A percentile compares a stretch with the other conserved stretches of the same genome.
Evolutionary conservation across 1,140 invertebrate genomes (phyloP).

Genomic region (Ericerus pela): DNA sequence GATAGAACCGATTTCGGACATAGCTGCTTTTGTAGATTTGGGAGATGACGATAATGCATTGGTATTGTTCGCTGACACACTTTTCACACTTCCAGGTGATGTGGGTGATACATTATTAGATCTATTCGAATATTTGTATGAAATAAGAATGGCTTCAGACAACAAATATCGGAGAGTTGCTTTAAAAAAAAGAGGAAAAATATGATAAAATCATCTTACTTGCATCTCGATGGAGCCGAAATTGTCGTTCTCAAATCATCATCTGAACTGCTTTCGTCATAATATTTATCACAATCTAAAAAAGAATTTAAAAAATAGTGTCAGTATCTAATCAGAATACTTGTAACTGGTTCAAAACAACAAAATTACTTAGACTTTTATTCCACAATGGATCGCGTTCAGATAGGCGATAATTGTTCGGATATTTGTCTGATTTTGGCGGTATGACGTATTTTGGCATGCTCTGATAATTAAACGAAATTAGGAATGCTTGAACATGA

Average conservation of each 20-base stretch:
- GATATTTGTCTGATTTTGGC: constrained; percentile 32
- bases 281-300: constrained; percentile 13
- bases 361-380: not conserved
- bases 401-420: not conserved
- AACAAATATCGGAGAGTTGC: too few species aligned
- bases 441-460: constrained; percentile 62
- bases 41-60: not conserved
- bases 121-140: too few species aligned
- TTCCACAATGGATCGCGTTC: constrained; percentile 3
- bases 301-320: not conserved
- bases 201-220: constrained; percentile 3
- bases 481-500: not conserved
- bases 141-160: too few species aligned
- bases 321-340: not conserved
- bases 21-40: not conserved
- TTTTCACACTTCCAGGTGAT: not conserved
- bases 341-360: not conserved
- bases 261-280: constrained; percentile 19
- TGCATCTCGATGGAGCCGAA: constrained; percentile 8
- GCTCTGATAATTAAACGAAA: constrained; percentile 28
- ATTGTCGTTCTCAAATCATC: constrained; percentile 13
- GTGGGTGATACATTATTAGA: not conserved
- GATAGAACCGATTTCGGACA: not conserved
- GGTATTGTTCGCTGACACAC: not conserved
- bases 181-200: too few species aligned